Base-by-base conservation (phyloP, 2,113 vertebrate species). In the Barbus barbus region DNA sequence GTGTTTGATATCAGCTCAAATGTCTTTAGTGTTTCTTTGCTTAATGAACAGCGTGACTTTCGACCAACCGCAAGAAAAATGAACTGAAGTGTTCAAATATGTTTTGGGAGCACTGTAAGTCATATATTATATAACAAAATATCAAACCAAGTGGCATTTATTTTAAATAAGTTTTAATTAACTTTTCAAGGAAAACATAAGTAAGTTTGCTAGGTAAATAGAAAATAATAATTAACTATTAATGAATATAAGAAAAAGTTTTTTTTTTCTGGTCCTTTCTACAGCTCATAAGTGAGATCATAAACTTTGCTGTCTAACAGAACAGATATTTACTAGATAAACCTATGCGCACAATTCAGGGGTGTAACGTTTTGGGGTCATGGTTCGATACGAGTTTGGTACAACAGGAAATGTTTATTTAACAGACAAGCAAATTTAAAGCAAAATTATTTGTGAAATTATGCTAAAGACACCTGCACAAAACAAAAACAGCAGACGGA, bases 1-100 rank as follows among this genome's bases (percentile, higher is more conserved):
- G 79, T 81, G 28, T 56, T 71, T 82, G 65, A 82, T 53, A 53
- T 82, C 31, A 28, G 78, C 78, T 46, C 41, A 71, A 81, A 81
- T 56, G 63, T 81, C 46, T 53, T 36, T 36, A 69, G 11, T 69
- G 61, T 69, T 69, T 81, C 78, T 51, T 69, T 53, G 46, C 63
- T 51, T 26, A 53, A 65, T 69, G 14, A 80, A 80, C 78, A 65
- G 36, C 36, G 14, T 18, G 60, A 31, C 13, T 67, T 7, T 20
- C n/a, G 1, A 44, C 12, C 53, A 79, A 79, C 26, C 9, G 20
- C 75, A 58, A 78, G 51, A 78, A 58, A 78, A 78, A 78, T 58
- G 51, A 60, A 78, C 75, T 78, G 14, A 0, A 16, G 73, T 51
- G 73, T 46, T 75, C 73, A 2, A 58, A 33, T 14, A 58, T 77